Evolutionary conservation across 2,888 invertebrate species (phyloP), one percentile per base, ranked within the genome.

Genomic region (Thumatha senex): DNA sequence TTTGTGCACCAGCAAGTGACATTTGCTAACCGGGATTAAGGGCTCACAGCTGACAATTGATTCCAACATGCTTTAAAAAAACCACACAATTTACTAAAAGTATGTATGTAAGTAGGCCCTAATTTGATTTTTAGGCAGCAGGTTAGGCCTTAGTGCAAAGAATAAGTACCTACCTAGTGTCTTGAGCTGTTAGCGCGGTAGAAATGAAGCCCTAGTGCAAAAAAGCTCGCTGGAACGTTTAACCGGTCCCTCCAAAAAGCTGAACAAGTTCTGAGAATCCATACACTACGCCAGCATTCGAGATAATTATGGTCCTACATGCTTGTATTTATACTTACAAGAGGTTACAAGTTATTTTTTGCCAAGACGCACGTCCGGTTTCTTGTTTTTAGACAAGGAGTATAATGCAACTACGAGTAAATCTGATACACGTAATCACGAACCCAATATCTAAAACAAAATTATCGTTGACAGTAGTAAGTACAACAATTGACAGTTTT

Each of bases 271-370:
- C 36, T 10, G 43, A 31, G 48, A 48, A 42, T 10, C 15, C 42
- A 18, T 43, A 31, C 13, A 43, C 24, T 15, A 40, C 29, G 15
- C 48, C 30, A 42, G 42, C 42, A 31, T 38, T 13, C 11, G 14
- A 13, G 15, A 42, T 43, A 38, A 48, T 48, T 48, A 48, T 39
- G 43, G 42, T 11, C 36, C 13, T 43, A 33, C 42, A 12, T 18
- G 8, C 48, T 14, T 29, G 11, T 35, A 24, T 24, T 24, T 24
- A 24, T 24, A 24, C 18, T 24, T 24, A 24, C 18, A 24, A 24
- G n/a, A n/a, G 18, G 3, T 24, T 24, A 24, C 18, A 24, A 24
- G 18, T 24, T 30, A 30, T 34, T 41, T 40, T 40, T 40, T 40
- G 34, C 48, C 12, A 31, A 30, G 10, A 24, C 36, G 29, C 29